Conservation (phyloP, 2,113 vertebrate species). For the Mobula birostris region DNA sequence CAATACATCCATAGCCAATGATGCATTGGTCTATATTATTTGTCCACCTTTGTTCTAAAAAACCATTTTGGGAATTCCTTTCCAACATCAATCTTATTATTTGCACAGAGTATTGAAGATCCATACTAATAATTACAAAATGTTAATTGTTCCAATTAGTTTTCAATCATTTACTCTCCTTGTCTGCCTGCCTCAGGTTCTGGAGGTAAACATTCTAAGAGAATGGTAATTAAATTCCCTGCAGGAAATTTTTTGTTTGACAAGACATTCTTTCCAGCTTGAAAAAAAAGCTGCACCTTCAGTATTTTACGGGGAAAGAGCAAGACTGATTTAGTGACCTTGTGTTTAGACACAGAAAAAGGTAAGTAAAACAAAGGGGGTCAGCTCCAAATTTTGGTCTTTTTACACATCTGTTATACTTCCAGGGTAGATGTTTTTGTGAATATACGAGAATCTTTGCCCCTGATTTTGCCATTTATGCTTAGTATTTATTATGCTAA, state of each 20-base stretch:
- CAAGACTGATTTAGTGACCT: not conserved
- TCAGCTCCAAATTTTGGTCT: not conserved
- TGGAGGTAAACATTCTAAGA: conserved; percentile 84
- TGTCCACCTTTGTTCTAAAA: conserved; percentile 48
- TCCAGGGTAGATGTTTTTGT: not conserved
- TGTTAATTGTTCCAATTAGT: conserved; percentile 99
- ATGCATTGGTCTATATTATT: not conserved
- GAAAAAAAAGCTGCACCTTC: not conserved
- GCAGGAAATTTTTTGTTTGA: conserved; percentile 53
- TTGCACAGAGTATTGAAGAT: conserved; percentile 89
- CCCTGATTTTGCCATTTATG: too few relatives aligned
- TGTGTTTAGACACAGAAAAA: not conserved
- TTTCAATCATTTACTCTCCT: conserved; percentile 82
- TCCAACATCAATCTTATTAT: conserved; percentile 73
- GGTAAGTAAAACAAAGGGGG: not conserved
- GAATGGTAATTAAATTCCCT: conserved; percentile 67
- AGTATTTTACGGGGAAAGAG: not conserved
- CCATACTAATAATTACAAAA: conserved; percentile 91
- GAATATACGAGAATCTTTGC: not conserved
- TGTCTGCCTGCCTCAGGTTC: conserved; percentile 66
- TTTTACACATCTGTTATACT: not conserved
- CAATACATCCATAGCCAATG: not conserved
- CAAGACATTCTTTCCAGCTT: not conserved
- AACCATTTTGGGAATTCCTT: conserved; percentile 68
- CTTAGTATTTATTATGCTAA: too few relatives aligned